Conservation (phyloP, 2,888 invertebrate genomes). For the Serripes groenlandicus region DNA sequence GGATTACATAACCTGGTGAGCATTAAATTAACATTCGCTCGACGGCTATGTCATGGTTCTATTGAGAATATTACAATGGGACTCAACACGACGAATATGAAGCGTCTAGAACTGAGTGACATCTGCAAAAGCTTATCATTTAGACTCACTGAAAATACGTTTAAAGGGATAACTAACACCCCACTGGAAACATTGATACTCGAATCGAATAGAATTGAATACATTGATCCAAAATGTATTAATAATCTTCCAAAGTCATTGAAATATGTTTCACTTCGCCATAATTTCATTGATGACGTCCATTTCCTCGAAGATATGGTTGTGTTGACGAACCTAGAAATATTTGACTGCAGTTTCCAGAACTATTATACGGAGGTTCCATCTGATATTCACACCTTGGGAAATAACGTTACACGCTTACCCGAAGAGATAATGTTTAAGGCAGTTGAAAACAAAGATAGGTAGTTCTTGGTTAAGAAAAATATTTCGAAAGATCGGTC, state of each 20-base stretch:
- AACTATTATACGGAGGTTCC: too few species aligned
- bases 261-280: background rate
- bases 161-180: background rate
- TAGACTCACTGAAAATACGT: background rate
- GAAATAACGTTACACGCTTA: too few species aligned
- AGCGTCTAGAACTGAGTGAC: background rate
- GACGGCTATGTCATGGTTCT: background rate
- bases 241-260: background rate
- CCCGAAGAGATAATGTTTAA: too few species aligned
- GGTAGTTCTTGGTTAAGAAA: too few species aligned
- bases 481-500: too few species aligned
- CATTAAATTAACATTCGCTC: constrained; percentile 6
- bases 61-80: constrained; percentile 5
- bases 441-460: too few species aligned
- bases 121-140: background rate
- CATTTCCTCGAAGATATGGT: background rate
- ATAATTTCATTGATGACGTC: background rate
- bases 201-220: constrained; percentile 4
- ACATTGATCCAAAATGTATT: background rate
- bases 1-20: background rate
- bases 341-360: constrained; percentile 2
- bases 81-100: constrained; percentile 1
- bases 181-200: background rate
- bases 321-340: background rate
- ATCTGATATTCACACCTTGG: too few species aligned